These are phyloP conservation scores for Epinephelus awoara DNA, from an alignment of 2,797 vertebrate species.

Conservation along the genomic window DNA sequence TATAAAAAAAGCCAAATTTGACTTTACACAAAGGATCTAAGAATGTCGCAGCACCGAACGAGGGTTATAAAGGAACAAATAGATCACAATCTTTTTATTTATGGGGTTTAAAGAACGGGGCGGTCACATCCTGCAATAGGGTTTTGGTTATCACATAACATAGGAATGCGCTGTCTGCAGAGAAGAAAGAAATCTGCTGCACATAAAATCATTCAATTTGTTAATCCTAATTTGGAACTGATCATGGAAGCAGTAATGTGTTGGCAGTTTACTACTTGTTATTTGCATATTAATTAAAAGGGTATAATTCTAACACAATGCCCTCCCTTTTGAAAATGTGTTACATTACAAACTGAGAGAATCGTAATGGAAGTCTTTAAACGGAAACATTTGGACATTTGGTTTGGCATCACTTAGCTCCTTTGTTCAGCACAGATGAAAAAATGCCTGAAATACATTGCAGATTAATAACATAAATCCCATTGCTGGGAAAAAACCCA, in stretches of 20 bases:
- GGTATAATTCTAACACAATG: constrained; percentile 43
- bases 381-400: constrained; percentile 73
- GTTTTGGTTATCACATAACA: constrained; percentile 73
- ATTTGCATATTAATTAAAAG: constrained; percentile 65
- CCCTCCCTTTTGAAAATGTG: constrained; percentile 45
- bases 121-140: constrained; percentile 71
- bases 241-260: constrained; percentile 40
- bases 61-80: constrained; percentile 77
- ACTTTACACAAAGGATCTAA: constrained; percentile 79
- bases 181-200: constrained; percentile 48
- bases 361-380: constrained; percentile 60
- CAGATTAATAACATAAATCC: constrained; percentile 68
- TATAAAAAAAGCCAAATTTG: constrained; percentile 74
- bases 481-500: constrained; percentile 66
- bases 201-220: constrained; percentile 53
- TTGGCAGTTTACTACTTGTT: constrained; percentile 48
- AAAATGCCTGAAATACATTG: constrained; percentile 59
- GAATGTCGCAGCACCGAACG: constrained; percentile 73
- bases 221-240: constrained; percentile 59
- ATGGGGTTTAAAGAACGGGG: constrained; percentile 75
- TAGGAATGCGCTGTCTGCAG: constrained; percentile 68
- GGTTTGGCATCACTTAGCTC: constrained; percentile 63
- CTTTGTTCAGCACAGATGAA: constrained; percentile 73
- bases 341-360: constrained; percentile 47
- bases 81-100: constrained; percentile 76